Base-by-base conservation (phyloP, 2,888 invertebrate genomes). In the Cataglyphis cursor region DNA sequence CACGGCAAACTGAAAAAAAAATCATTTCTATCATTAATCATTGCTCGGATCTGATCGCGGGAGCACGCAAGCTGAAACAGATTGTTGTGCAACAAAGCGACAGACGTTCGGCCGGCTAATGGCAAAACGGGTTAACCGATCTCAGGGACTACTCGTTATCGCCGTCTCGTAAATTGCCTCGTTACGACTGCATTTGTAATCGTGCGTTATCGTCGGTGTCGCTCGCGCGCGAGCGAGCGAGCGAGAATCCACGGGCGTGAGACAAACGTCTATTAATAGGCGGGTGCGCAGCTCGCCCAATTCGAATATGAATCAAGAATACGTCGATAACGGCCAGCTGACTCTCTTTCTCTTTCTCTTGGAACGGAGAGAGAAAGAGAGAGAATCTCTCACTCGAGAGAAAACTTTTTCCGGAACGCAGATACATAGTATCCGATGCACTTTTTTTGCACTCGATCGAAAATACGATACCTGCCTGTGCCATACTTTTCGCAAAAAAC, bases 191-290 rank as follows among this genome's bases (percentile, higher is more conserved):
- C 78, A 80, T 80, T 59, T 38, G 78, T 80, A 70, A 80, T 72
- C 78, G 70, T 31, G 31, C 59, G 59, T 70, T 80, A 70, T 70
- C 70, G 72, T 41, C 18, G 28, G 12, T 12, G 57, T 35, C 21
- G 41, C 44, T 68, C 41, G 59, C 44, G 51, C 24, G 31, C 24
- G 54, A 57, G 35, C 44, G 18, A 57, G 28, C 44, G 18, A 57
- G 28, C 66, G 44, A 21, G 48, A 76, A 62, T 68, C 59, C 73
- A 73, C 59, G 59, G 12, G 31, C 76, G 65, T 65, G 83, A 83
- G 73, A 83, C 85, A 65, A 83, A 85, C 83, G 31, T 61, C 81
- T 85, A 83, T 85, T 84, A 83, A 85, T 83, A 85, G 74, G 28
- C 12, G 75, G 48, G 28, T 59, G 75, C 66, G 70, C 70, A 61